Percentiles rank a stretch among this genome's conserved stretches.
These are phyloP conservation scores for Leucopsar rothschildi DNA, from an alignment of 2,113 vertebrate genomes.

Conservation along the genomic window DNA sequence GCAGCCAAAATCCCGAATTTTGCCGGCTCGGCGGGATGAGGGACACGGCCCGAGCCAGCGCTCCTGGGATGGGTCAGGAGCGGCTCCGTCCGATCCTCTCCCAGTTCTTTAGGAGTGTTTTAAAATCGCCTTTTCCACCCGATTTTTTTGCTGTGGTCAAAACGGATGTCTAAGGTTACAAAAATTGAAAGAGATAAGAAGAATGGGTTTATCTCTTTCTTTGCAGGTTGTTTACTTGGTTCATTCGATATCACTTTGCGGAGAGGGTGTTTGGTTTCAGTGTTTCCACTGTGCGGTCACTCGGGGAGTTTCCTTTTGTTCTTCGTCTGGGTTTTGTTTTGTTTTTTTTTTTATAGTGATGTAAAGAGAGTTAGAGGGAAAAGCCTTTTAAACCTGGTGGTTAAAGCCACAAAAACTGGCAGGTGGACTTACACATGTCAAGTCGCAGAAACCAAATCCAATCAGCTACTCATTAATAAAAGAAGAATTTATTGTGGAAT, in stretches of 20 bases:
- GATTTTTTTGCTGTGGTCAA: neutral
- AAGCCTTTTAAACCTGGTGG: neutral
- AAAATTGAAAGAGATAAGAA: neutral
- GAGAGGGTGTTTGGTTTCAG: constrained; percentile 32
- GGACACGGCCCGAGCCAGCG: neutral
- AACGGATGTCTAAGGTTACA: neutral
- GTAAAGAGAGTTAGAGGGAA: neutral
- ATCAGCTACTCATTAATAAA: neutral
- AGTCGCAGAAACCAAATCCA: neutral
- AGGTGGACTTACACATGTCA: neutral
- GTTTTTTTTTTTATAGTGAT: neutral
- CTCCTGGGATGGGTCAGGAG: neutral
- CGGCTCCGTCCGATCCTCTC: accelerated
- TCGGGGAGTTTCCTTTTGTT: constrained; percentile 32
- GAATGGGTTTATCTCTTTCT: neutral
- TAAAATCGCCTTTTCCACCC: neutral
- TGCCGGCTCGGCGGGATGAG: neutral
- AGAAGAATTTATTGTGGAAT: neutral
- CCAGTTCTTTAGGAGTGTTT: neutral
- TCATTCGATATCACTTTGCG: neutral
- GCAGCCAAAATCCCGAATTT: neutral
- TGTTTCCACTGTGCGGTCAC: constrained; percentile 42
- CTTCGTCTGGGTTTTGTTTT: neutral
- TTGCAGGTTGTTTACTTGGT: constrained; percentile 13
- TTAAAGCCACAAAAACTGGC: neutral